Evolutionary conservation across 2,797 vertebrate species (phyloP).

Genomic region (Telmatherina bonti): DNA sequence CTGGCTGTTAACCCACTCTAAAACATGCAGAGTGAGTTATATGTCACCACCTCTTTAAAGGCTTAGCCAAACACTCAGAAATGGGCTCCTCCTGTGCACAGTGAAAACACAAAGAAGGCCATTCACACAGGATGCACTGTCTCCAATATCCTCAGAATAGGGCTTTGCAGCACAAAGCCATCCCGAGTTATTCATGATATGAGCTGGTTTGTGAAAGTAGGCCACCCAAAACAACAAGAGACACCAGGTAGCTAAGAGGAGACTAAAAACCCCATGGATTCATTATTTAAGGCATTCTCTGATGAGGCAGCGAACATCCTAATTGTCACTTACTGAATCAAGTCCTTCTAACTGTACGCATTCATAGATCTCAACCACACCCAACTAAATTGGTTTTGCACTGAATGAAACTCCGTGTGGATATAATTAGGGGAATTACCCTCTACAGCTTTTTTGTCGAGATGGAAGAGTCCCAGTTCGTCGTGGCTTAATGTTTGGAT

Average conservation of each 20-base stretch:
- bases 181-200: conserved; percentile 68
- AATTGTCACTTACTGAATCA: conserved; percentile 70
- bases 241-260: conserved; percentile 73
- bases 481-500: conserved; percentile 54
- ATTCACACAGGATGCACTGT: conserved; percentile 27
- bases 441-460: conserved; percentile 63
- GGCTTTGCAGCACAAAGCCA: conserved; percentile 58
- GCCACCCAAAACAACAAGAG: conserved; percentile 71
- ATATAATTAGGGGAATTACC: conserved; percentile 73
- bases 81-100: conserved; percentile 12
- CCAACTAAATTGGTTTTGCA: conserved; percentile 64
- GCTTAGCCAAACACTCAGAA: conserved; percentile 10
- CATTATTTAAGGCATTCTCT: conserved; percentile 66
- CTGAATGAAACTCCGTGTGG: conserved; percentile 67
- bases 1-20: neutral
- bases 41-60: conserved; percentile 22
- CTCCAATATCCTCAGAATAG: conserved; percentile 32
- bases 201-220: conserved; percentile 68
- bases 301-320: conserved; percentile 60
- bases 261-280: conserved; percentile 61
- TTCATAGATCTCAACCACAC: conserved; percentile 61
- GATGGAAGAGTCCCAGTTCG: conserved; percentile 47
- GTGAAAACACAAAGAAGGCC: conserved; percentile 35
- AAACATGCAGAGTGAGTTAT: conserved; percentile 1
- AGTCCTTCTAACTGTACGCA: conserved; percentile 60